Base-by-base conservation (phyloP, 2,797 vertebrate species). In the Arremon aurantiirostris region DNA sequence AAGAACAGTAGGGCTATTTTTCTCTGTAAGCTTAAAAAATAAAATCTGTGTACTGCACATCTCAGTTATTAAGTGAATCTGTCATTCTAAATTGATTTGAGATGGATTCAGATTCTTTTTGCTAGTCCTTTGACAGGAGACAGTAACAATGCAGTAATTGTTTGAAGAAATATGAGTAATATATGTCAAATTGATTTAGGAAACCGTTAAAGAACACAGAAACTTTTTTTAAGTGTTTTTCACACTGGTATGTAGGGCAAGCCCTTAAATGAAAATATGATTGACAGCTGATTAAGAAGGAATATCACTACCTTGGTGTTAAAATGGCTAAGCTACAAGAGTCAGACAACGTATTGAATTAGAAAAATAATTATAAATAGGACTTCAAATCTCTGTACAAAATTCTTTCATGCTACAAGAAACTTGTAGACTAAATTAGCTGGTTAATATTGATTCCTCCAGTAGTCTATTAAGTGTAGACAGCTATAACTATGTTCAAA, bases 1-100 rank as follows among this genome's bases (percentile, higher is more conserved):
- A 93, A 59, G 46, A 93, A 95, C 96, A 89, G 12, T 75, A 76
- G 49, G 95, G 56, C 32, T 96, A 89, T 94, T 97, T 97, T 97
- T 97, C 75, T 82, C 21, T 93, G 78, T 91, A 89, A 92, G 46
- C 21, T 96, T 96, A 93, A 96, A 90, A 97, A 97, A 97, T 92
- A 97, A 97, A 97, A 96, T 70, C 83, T 93, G 32, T 94, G 52
- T n/a, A 13, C 24, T 82, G 78, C 49, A 75, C 50, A 82, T 83
- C 92, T 89, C 22, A 86, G 84, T 96, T 91, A 90, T 96, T 96
- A 96, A 93, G 94, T 72, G 55, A 63, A 91, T 93, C 82, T 94
- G 37, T 96, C 21, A 22, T 90, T 86, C 96, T 95, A 96, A 96
- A 97, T 92, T 92, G 75, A 96, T 96, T 93, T 82, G 18, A 94